A percentile compares a stretch with the other conserved stretches of the same genome.
Evolutionary conservation across 2,113 vertebrate species (phyloP).

Genomic region (Danio rerio): GRCz12tu NC_133200.1:23014501-23015000

Average conservation of each 20-base stretch:
- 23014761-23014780: neutral
- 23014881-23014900: neutral
- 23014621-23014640: neutral
- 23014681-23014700: neutral
- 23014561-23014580: no score
- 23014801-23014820: neutral
- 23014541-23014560: neutral
- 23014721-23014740: neutral
- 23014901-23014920: neutral
- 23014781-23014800: neutral
- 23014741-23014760: neutral
- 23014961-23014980: neutral
- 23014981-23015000: neutral
- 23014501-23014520: neutral
- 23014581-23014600: neutral
- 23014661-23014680: slow-evolving; percentile 10
- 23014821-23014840: neutral
- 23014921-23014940: slow-evolving; percentile 1
- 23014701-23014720: neutral
- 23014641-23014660: neutral
- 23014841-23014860: neutral
- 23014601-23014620: neutral
- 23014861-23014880: no score
- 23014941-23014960: neutral
- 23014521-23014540: neutral